A percentile compares a stretch with the other conserved stretches of the same genome.
These are phyloP conservation scores for Marcusenius ussheri DNA, from an alignment of 2,113 vertebrate species.

Conservation along the genomic window DNA sequence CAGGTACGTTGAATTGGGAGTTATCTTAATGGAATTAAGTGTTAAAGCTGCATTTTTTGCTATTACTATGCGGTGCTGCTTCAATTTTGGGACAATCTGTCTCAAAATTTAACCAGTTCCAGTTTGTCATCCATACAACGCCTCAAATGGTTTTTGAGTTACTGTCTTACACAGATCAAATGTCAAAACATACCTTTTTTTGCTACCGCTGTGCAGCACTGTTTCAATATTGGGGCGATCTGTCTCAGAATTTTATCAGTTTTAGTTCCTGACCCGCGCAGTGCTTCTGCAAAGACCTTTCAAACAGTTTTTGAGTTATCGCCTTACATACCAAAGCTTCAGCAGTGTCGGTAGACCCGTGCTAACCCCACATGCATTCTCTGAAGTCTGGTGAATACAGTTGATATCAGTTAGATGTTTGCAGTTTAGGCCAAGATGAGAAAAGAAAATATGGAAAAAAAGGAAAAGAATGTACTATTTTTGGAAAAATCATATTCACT, in stretches of 20 bases:
- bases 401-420: not conserved
- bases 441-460: not conserved
- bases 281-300: not conserved
- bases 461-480: not conserved
- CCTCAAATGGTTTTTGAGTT: not conserved
- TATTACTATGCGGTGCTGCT: not conserved
- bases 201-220: not conserved
- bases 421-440: not conserved
- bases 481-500: slow-evolving; percentile 11
- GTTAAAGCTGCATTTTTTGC: not conserved
- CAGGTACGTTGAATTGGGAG: no score
- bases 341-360: not conserved
- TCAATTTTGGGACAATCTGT: not conserved
- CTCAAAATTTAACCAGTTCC: not conserved
- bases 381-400: not conserved
- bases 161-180: not conserved
- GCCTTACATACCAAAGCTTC: not conserved
- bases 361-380: not conserved
- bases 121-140: not conserved
- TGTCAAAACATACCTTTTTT: not conserved
- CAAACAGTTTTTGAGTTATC: not conserved
- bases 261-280: not conserved
- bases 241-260: not conserved
- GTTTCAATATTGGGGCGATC: not conserved
- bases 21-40: not conserved